Evolutionary conservation across 1,140 invertebrate species (phyloP).

Genomic region (Drosophila micromelanica): DNA sequence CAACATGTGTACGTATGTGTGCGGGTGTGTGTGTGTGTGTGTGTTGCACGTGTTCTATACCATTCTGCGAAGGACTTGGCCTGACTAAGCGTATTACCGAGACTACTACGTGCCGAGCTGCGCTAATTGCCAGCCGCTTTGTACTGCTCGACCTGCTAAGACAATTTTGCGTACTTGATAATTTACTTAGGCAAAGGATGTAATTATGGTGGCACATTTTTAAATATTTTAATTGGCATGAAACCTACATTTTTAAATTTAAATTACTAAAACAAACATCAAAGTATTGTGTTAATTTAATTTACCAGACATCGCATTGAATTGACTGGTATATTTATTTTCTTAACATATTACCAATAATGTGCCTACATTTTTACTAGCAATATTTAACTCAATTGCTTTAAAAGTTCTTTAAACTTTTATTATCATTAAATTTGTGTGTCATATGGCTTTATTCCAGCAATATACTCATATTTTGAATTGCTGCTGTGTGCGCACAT

Average conservation of each 20-base stretch:
- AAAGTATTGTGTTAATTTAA: no score
- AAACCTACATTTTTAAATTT: background rate
- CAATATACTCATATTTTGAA: conserved; percentile 2
- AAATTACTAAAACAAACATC: no score
- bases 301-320: no score
- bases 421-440: conserved; percentile 10
- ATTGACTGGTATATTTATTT: no score
- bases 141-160: conserved; percentile 52
- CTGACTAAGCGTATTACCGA: conserved; percentile 73
- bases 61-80: conserved; percentile 50
- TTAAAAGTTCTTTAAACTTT: conserved; percentile 14
- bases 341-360: no score
- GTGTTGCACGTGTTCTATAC: conserved; percentile 61
- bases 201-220: conserved; percentile 43
- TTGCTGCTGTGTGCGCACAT: background rate
- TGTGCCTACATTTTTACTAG: no score
- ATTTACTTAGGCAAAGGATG: conserved; percentile 65
- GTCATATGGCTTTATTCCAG: conserved; percentile 27
- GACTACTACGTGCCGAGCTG: conserved; percentile 38
- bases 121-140: conserved; percentile 76
- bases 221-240: conserved; percentile 47
- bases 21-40: conserved; percentile 8
- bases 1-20: conserved; percentile 15
- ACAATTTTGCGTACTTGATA: conserved; percentile 73
- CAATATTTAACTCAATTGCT: no score